These are phyloP conservation scores for Rhaphigaster nebulosa DNA, from an alignment of 2,888 invertebrate species.

Conservation along the genomic window DNA sequence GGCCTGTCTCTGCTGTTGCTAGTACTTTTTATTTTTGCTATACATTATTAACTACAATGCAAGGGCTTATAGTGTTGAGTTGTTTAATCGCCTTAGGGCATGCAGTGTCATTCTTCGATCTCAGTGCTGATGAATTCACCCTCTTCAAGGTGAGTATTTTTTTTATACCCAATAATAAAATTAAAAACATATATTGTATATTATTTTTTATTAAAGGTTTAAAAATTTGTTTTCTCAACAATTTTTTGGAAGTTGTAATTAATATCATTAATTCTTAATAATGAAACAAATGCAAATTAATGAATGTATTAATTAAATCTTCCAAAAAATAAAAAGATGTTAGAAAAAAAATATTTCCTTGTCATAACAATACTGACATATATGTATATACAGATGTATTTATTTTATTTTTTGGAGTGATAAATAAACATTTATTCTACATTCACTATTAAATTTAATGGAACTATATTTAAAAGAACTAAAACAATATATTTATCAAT, in stretches of 20 bases:
- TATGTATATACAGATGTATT: not conserved
- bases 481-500: not conserved
- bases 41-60: conserved; percentile 67
- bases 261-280: too few relatives aligned
- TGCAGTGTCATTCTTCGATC: conserved; percentile 80
- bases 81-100: conserved; percentile 73
- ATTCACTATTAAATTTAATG: not conserved
- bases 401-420: not conserved
- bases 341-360: too few relatives aligned
- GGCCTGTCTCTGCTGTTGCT: not conserved
- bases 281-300: too few relatives aligned
- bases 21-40: not conserved
- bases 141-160: conserved; percentile 76
- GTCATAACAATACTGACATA: not conserved
- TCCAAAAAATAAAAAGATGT: too few relatives aligned
- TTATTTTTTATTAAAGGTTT: too few relatives aligned
- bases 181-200: not conserved
- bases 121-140: conserved; percentile 83
- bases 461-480: not conserved
- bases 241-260: too few relatives aligned
- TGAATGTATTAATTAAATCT: too few relatives aligned
- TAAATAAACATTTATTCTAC: not conserved
- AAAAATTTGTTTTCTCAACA: too few relatives aligned
- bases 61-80: conserved; percentile 69
- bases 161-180: not conserved